These are phyloP conservation scores for Spermophilus dauricus DNA, from an alignment of 2,113 vertebrate genomes.

Conservation along the genomic window DNA sequence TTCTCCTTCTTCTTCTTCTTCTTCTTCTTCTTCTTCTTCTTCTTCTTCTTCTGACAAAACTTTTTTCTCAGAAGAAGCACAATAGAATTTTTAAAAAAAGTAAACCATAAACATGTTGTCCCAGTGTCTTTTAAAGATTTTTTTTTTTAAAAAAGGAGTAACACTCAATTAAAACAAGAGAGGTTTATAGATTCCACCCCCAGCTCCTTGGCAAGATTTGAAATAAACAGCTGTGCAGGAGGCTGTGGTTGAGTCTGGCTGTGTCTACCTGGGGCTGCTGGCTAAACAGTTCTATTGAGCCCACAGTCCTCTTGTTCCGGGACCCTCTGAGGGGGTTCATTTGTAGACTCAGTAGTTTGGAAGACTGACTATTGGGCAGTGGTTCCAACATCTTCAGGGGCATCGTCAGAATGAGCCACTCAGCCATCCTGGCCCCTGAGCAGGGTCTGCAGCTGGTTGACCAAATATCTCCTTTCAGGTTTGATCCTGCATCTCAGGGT, in stretches of 20 bases:
- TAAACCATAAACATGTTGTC: not conserved
- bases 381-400: not conserved
- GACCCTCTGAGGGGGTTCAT: not conserved
- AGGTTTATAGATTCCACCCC: not conserved
- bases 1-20: too few relatives aligned
- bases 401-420: fast-evolving
- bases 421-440: not conserved
- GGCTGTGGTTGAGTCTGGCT: not conserved
- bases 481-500: too few relatives aligned
- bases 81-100: not conserved
- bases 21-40: too few relatives aligned
- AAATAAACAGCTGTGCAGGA: not conserved
- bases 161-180: not conserved
- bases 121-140: not conserved
- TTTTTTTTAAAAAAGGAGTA: not conserved
- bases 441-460: not conserved
- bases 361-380: fast-evolving
- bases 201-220: not conserved
- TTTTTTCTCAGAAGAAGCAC: not conserved
- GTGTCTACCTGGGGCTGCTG: not conserved
- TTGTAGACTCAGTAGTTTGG: not conserved
- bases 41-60: not conserved
- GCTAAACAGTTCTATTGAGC: not conserved
- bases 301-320: not conserved
- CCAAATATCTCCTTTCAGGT: not conserved